phyloP scores from a whole-genome alignment of 2,797 vertebrate genomes.

The Fratercula arctica region DNA sequence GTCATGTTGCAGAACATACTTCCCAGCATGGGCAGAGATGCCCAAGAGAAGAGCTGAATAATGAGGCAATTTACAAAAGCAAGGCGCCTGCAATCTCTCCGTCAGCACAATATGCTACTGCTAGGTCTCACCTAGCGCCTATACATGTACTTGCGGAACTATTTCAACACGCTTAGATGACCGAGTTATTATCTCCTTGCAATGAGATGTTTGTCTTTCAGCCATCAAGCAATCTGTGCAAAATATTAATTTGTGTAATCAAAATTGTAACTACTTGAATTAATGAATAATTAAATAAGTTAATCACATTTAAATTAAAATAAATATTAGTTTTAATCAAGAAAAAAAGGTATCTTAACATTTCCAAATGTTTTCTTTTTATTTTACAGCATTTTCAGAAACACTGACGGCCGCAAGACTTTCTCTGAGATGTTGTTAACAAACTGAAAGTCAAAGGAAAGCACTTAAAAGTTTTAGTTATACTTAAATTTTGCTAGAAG shows the following conservation, averaged over 20 bases:
- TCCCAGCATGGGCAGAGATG: background rate
- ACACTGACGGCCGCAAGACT: background rate
- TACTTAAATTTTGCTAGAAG: background rate
- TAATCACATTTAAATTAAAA: background rate
- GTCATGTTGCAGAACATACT: background rate
- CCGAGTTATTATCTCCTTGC: background rate
- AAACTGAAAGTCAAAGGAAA: background rate
- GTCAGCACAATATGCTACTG: accelerated
- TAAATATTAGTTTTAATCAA: background rate
- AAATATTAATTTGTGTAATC: background rate
- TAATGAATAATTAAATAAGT: background rate
- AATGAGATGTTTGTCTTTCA: background rate
- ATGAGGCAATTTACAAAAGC: background rate
- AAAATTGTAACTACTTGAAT: background rate
- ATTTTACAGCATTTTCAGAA: background rate
- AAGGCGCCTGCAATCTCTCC: background rate
- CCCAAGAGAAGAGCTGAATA: background rate
- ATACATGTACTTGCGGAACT: background rate
- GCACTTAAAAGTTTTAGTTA: background rate
- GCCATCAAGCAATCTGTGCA: background rate
- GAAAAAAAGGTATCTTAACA: background rate
- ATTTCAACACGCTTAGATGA: background rate
- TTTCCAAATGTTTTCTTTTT: background rate
- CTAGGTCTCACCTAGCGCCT: background rate
- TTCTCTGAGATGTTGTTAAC: background rate